Percentiles rank a stretch among this genome's conserved stretches.
phyloP scores from a whole-genome alignment of 1,140 invertebrate species.

The Probaryconus sp. region DNA sequence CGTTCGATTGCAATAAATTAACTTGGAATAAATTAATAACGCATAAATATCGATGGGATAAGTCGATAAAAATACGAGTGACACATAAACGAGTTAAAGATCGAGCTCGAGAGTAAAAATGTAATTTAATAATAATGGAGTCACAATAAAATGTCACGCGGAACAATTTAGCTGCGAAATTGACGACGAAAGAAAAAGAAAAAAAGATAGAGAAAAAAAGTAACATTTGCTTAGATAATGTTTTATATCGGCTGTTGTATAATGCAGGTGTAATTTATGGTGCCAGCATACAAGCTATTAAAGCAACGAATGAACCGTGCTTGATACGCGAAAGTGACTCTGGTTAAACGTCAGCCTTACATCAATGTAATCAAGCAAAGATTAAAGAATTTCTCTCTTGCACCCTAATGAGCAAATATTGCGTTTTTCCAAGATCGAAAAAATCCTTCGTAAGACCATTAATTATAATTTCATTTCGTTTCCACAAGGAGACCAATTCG shows the following conservation, averaged over 20 bases:
- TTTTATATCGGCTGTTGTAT: conserved; percentile 21
- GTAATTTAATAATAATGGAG: conserved; percentile 12
- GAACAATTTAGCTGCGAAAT: conserved; percentile 19
- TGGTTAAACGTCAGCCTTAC: conserved; percentile 45
- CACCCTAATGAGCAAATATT: conserved; percentile 44
- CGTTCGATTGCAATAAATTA: too few species aligned
- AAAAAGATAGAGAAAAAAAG: conserved; percentile 12
- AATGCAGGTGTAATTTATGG: conserved; percentile 51
- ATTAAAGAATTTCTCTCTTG: conserved; percentile 53
- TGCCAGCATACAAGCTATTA: conserved; percentile 41
- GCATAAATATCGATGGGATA: conserved; percentile 10
- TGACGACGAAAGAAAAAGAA: neutral
- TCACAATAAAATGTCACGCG: conserved; percentile 31
- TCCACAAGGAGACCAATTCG: conserved; percentile 20
- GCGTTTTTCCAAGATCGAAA: conserved; percentile 27
- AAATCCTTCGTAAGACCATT: conserved; percentile 28
- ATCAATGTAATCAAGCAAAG: conserved; percentile 54
- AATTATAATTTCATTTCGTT: conserved; percentile 49
- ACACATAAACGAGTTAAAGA: too few species aligned
- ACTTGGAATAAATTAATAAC: conserved; percentile 34
- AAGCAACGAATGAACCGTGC: conserved; percentile 49
- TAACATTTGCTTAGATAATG: conserved; percentile 40
- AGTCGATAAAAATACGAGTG: neutral
- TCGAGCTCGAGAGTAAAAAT: too few species aligned
- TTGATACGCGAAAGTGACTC: conserved; percentile 54